These are phyloP conservation scores for Cheilosia grossa DNA, from an alignment of 2,888 invertebrate species.

Conservation along the genomic window DNA sequence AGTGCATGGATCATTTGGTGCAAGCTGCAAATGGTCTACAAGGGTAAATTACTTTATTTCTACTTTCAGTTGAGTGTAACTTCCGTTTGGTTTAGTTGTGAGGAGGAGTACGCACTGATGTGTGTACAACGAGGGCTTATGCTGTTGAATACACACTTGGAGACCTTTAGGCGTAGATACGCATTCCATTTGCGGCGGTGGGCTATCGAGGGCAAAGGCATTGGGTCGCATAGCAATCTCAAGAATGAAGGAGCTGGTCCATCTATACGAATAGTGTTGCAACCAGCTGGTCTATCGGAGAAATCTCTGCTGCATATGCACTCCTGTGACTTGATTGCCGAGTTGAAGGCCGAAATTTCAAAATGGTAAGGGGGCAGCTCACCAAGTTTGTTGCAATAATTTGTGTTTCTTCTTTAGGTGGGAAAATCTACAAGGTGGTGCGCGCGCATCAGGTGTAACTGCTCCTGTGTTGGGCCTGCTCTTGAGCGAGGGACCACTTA, in stretches of 20 bases:
- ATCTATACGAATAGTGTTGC: constrained; percentile 91
- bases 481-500: constrained; percentile 91
- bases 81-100: constrained; percentile 77
- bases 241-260: constrained; percentile 85
- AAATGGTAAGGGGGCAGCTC: constrained; percentile 86
- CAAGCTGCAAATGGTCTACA: constrained; percentile 90
- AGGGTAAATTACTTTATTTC: constrained; percentile 76
- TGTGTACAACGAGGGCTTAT: constrained; percentile 95
- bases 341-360: constrained; percentile 96
- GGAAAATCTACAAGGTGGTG: constrained; percentile 86
- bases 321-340: constrained; percentile 94
- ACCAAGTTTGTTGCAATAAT: neutral
- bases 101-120: constrained; percentile 90
- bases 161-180: constrained; percentile 94
- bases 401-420: constrained; percentile 83
- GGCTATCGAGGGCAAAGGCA: constrained; percentile 92
- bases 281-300: constrained; percentile 94
- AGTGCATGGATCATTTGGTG: constrained; percentile 95
- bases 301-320: constrained; percentile 92
- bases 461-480: constrained; percentile 87
- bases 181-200: constrained; percentile 95
- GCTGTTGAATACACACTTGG: constrained; percentile 95
- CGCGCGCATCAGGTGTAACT: constrained; percentile 79
- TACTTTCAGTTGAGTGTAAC: neutral
- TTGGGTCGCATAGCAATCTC: constrained; percentile 88